phyloP scores from a whole-genome alignment of 2,113 vertebrate species.

The Gasterosteus aculeatus region DNA sequence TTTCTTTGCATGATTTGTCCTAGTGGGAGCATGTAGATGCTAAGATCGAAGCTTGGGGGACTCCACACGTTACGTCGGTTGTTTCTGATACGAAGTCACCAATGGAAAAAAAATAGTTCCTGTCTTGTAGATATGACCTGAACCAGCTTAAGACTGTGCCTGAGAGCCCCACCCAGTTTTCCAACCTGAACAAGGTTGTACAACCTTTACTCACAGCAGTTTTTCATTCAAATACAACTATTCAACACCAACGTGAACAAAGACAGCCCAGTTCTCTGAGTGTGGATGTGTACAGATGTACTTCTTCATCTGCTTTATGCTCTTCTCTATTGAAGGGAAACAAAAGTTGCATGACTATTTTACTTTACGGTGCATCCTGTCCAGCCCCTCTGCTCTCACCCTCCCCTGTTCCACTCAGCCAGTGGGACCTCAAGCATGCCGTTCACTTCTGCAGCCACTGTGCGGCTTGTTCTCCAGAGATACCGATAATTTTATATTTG shows the following conservation, averaged over 20 bases:
- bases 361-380: conserved; percentile 34
- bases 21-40: too few relatives aligned
- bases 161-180: too few relatives aligned
- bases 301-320: conserved; percentile 22
- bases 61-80: too few relatives aligned
- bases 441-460: conserved; percentile 43
- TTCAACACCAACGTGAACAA: conserved; percentile 4
- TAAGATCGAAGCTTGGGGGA: too few relatives aligned
- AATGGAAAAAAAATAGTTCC: too few relatives aligned
- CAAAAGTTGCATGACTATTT: conserved; percentile 41
- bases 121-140: too few relatives aligned
- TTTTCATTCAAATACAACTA: conserved; percentile 44
- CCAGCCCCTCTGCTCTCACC: neutral
- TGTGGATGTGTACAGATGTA: conserved; percentile 3
- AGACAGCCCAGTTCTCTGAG: conserved; percentile 15
- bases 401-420: conserved; percentile 1
- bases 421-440: conserved; percentile 16
- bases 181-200: neutral
- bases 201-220: conserved; percentile 40
- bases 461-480: conserved; percentile 60
- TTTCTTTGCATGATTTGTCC: too few relatives aligned
- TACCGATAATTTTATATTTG: conserved; percentile 68
- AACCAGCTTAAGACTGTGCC: too few relatives aligned
- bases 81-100: too few relatives aligned
- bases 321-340: conserved; percentile 35